Conservation (phyloP, 2,113 vertebrate genomes). For the Percopsis transmontana region DNA sequence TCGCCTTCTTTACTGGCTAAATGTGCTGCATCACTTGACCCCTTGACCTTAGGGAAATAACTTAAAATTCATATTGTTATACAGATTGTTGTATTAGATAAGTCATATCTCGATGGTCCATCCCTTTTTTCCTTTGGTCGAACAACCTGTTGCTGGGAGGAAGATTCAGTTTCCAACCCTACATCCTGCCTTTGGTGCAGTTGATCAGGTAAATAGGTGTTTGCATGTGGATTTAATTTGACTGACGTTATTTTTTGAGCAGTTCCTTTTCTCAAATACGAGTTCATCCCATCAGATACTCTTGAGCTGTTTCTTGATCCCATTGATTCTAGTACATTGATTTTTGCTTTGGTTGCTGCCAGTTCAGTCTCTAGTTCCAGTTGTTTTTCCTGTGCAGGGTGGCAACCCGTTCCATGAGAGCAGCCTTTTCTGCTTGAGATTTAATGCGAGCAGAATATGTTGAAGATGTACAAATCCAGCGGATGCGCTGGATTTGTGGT, state of each 20-base stretch:
- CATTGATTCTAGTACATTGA: background rate
- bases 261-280: background rate
- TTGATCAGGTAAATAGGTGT: background rate
- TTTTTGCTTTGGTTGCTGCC: constrained; percentile 1
- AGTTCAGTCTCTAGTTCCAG: constrained; percentile 1
- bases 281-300: constrained; percentile 4
- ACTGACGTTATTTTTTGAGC: background rate
- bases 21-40: too few species aligned
- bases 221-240: background rate
- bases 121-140: background rate
- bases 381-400: too few species aligned
- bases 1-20: too few species aligned
- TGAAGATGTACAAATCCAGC: background rate
- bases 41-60: too few species aligned
- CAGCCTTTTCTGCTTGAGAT: background rate
- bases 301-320: background rate
- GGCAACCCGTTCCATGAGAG: constrained; percentile 1
- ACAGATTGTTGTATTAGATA: background rate
- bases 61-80: too few species aligned
- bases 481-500: constrained; percentile 4
- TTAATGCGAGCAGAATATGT: background rate
- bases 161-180: background rate
- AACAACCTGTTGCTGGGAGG: background rate
- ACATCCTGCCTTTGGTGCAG: background rate
- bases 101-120: background rate